A percentile compares a stretch with the other conserved stretches of the same genome.
Conservation (phyloP, 2,797 vertebrate genomes). For the Lacerta agilis region DNA sequence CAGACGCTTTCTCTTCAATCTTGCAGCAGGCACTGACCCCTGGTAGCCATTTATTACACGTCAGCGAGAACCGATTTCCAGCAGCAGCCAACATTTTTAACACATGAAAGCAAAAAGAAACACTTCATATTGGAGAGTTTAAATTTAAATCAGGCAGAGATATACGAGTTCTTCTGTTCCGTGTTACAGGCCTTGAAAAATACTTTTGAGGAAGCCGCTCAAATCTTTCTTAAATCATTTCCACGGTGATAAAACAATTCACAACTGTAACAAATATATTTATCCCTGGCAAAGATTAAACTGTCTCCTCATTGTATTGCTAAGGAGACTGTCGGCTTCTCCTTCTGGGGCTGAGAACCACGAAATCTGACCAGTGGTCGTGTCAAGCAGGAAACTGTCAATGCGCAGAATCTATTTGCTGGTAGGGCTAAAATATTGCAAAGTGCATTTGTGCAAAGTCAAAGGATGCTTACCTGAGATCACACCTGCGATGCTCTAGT, state of each 20-base stretch:
- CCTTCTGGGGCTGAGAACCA: not conserved
- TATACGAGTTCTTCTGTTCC: not conserved
- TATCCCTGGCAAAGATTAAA: constrained; percentile 15
- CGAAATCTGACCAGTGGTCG: fast-evolving
- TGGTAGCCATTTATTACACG: constrained; percentile 7
- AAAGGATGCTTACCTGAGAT: not conserved
- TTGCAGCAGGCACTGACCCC: not conserved
- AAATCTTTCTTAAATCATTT: constrained; percentile 28
- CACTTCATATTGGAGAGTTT: constrained; percentile 8
- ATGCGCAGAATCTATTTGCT: not conserved
- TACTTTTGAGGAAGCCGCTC: constrained; percentile 14
- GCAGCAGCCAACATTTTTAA: not conserved
- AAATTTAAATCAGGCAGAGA: constrained; percentile 36
- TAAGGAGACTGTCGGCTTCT: not conserved
- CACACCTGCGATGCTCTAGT: too few relatives aligned
- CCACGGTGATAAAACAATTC: constrained; percentile 32
- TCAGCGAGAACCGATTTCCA: constrained; percentile 2
- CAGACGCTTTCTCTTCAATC: not conserved
- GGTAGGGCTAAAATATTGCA: not conserved
- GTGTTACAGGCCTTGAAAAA: constrained; percentile 19
- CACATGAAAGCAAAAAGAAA: constrained; percentile 12
- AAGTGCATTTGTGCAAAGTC: not conserved
- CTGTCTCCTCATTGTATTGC: not conserved
- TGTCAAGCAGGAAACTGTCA: not conserved
- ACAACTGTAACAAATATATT: constrained; percentile 21